Percentiles rank a stretch among this genome's conserved stretches.
These are phyloP conservation scores for Odontophorus gujanensis DNA, from an alignment of 2,113 vertebrate species.

Conservation along the genomic window DNA sequence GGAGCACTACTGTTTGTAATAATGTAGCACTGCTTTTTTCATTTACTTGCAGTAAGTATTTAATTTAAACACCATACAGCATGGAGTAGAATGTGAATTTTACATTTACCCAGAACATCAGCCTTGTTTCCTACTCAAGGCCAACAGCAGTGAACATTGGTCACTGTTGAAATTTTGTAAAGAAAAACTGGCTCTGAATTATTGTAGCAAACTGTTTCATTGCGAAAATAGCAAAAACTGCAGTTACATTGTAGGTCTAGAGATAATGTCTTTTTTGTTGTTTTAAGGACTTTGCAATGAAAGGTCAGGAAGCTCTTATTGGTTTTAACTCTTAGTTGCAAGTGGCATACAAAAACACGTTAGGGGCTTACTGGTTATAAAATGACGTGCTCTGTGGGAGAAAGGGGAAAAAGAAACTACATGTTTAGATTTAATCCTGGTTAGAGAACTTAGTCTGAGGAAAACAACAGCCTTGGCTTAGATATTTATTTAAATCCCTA, in stretches of 20 bases:
- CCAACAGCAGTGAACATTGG: background rate
- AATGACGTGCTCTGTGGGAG: background rate
- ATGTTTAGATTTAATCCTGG: background rate
- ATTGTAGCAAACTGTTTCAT: accelerated
- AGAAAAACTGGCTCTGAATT: background rate
- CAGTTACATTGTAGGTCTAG: background rate
- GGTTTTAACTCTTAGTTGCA: background rate
- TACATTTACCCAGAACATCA: too few relatives aligned
- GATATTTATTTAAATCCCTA: background rate
- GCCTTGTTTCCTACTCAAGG: background rate
- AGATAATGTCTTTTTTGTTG: background rate
- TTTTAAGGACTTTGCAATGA: background rate
- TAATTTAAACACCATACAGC: background rate
- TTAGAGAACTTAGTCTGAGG: background rate
- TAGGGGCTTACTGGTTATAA: background rate
- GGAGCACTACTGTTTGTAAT: background rate
- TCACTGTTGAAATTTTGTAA: background rate
- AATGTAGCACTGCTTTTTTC: background rate
- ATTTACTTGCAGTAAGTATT: background rate
- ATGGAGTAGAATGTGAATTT: background rate
- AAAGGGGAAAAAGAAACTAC: background rate
- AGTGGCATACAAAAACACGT: background rate
- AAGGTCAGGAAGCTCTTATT: background rate
- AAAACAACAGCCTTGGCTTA: background rate
- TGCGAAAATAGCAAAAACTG: background rate